These are phyloP conservation scores for Orius insidiosus DNA, from an alignment of 1,140 invertebrate species.

Conservation along the genomic window DNA sequence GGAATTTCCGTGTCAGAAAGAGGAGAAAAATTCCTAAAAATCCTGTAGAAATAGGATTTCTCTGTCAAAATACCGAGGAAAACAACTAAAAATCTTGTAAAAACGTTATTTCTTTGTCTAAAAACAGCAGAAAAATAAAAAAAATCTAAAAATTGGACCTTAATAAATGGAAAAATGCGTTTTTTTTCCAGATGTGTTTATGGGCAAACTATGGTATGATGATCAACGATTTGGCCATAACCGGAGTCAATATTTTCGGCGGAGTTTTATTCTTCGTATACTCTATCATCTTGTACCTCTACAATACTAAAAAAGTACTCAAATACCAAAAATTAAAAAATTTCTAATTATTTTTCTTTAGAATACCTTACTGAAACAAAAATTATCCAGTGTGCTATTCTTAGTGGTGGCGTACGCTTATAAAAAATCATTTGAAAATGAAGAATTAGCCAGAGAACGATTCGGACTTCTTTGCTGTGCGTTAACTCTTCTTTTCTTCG, in stretches of 20 bases:
- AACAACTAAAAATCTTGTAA: too few species aligned
- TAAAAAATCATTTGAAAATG: constrained; percentile 14
- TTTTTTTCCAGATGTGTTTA: constrained; percentile 34
- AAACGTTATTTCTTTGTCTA: too few species aligned
- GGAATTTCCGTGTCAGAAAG: too few species aligned
- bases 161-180: too few species aligned
- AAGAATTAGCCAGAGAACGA: constrained; percentile 18
- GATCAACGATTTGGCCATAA: constrained; percentile 42
- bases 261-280: constrained; percentile 43
- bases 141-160: too few species aligned
- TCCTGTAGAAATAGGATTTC: too few species aligned
- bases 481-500: constrained; percentile 58
- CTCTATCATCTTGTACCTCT: constrained; percentile 39
- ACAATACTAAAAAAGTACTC: constrained; percentile 38
- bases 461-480: constrained; percentile 47
- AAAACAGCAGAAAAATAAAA: too few species aligned
- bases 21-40: too few species aligned
- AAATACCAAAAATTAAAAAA: neutral
- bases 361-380: constrained; percentile 20
- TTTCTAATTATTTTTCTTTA: constrained; percentile 15
- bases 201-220: constrained; percentile 52
- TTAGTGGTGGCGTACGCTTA: constrained; percentile 1
- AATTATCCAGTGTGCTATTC: constrained; percentile 5
- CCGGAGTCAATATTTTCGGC: constrained; percentile 50
- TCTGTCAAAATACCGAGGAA: too few species aligned